Evolutionary conservation across 2,113 vertebrate genomes (phyloP), one percentile per base, ranked within the genome.

Genomic region (Heloderma charlesbogerti): DNA sequence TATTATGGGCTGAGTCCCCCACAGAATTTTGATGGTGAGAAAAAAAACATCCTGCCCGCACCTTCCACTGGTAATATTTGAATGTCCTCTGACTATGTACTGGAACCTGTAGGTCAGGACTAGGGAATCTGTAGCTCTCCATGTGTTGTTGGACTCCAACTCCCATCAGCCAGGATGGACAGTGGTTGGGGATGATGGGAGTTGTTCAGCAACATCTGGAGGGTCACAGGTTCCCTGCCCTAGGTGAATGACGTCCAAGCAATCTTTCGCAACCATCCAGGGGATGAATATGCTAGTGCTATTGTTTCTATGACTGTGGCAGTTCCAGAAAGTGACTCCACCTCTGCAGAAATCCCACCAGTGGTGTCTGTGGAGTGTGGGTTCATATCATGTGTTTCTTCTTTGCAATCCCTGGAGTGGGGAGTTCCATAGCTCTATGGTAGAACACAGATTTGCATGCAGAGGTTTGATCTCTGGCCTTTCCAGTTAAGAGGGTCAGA

Each of bases 11-110:
- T 90, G 89, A 90, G 60, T 29, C 48, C 75, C 27, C 82, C 75
- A 13, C 74, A 90, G 84, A 80, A 80, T 69, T 57, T 86, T 90
- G 89, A 90, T 80, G 89, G 89, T 90, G 29, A 90, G 89, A 71
- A 79, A 69, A 79, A 69, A 2, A 31, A 69, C 6, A 40, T 20
- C 31, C 34, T 9, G 25, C 40, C 40, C 57, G 31, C 18, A 7
- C 22, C 12, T 60, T 51, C 37, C 16, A 4, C 6, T 22, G 0
- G 12, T 48, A 40, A 20, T 20, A 89, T 20, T 0, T 45, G 29
- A 31, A 43, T 37, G 51, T 79, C 8, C 20, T 67, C 78, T 67
- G 20, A 40, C 10, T 29, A 6, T 12, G 13, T 34, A 29, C 10
- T 66, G 20, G 40, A 27, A 63, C 10, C 45, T 1, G 4, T 69